Base-by-base conservation (phyloP, 2,113 vertebrate species). In the Cervus canadensis region DNA sequence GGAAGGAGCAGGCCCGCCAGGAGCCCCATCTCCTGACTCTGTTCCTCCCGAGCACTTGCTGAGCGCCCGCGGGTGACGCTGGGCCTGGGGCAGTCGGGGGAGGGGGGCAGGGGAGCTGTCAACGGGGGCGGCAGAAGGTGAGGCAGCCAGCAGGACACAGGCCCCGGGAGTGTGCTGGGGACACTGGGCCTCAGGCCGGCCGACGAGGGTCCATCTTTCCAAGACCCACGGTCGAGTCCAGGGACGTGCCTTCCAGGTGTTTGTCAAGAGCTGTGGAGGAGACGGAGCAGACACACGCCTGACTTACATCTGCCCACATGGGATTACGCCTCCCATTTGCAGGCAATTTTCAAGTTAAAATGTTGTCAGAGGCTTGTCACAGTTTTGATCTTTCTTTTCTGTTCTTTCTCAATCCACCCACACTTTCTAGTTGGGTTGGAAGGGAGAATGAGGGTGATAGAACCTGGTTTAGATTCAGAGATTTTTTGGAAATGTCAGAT, bases 321-420 rank as follows among this genome's bases (percentile, higher is more conserved):
- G 95, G 97, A 97, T 95, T 89, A 97, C 88, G 59, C 92, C 96
- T 93, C 52, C 92, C 92, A 23, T 81, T 88, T 78, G 71, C 91
- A 98, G 95, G 96, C 96, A 98, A 98, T 98, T 98, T 98, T 98
- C 97, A 95, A 98, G 97, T 98, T 98, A 98, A 98, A 95, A 97
- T 98, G 98, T 98, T 98, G 98, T 98, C 97, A 98, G 88, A 91
- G 64, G 92, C 56, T 59, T 98, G 98, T 98, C 98, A 98, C 23
- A 23, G 67, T 87, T 92, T 89, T 97, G 92, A 97, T 96, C 90
- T 89, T 48, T 97, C 95, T 94, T 97, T 98, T 98, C 94, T 98
- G 95, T 96, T 97, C 94, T 82, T 91, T 86, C 62, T 92, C 81
- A 97, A 95, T 76, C 97, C 98, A 93, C 98, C 97, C 95, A 98